Evolutionary conservation across 1,140 invertebrate genomes (phyloP), one percentile per base, ranked within the genome.

Genomic region (Drosophila varians): DNA sequence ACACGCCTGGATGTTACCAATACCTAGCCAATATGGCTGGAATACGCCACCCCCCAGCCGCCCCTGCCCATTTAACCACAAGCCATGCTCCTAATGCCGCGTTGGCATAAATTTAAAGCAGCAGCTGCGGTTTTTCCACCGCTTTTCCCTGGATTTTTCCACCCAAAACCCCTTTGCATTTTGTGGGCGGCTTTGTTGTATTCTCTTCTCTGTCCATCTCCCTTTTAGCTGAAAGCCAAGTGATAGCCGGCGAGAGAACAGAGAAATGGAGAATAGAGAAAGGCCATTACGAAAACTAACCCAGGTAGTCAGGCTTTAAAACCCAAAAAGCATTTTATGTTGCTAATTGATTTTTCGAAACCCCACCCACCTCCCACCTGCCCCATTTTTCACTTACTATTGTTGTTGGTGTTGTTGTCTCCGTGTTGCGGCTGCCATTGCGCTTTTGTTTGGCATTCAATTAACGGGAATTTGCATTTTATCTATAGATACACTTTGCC

Each of bases 21-120:
- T 83, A 83, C 74, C 74, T 75, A 71, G 56, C 70, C 78, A 84
- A 83, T 83, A 78, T 76, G 66, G 65, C 55, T 55, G 49, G 5
- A 66, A 51, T 25, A 31, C 7, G 6, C 16, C 38, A 3, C 7
- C 18, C 8, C 0, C 21, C 28, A 14, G 36, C 34, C 14, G 3
- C 25, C 25, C 46, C 23, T 51, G 52, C 76, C 76, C 56, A 45
- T 60, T 72, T 54, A 74, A 75, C 79, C 79, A 46, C 79, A 84
- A 83, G 77, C 79, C 74, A 78, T 79, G 79, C 79, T 83, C 62
- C 79, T 83, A 83, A 83, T 83, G 75, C 79, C 79, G 65, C 65
- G 74, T 70, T 83, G 80, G 79, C 79, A 83, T 83, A 83, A 83
- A 83, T 83, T 83, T 84, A 83, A 83, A 83, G 79, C 75, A 84